Percentiles rank a stretch among this genome's conserved stretches.
phyloP scores from a whole-genome alignment of 2,888 invertebrate genomes.

The Caenorhabditis auriculariae region DNA sequence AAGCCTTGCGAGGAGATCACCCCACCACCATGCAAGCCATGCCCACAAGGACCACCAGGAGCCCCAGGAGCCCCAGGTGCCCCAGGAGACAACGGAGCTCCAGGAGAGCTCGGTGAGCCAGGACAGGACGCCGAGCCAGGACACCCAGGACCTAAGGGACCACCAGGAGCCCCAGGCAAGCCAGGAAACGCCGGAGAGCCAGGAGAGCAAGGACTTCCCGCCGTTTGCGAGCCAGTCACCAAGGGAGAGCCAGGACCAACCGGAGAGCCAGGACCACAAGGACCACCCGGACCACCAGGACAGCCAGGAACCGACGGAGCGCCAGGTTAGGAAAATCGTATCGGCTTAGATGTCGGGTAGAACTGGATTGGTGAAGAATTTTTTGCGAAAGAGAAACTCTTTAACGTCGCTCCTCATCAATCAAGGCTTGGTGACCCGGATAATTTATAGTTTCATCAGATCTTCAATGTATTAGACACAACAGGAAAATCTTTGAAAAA shows the following conservation, averaged over 20 bases:
- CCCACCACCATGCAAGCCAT: slow-evolving; percentile 41
- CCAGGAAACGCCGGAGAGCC: slow-evolving; percentile 42
- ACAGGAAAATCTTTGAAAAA: no score
- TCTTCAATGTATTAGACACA: no score
- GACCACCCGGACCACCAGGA: slow-evolving; percentile 47
- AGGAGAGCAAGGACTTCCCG: slow-evolving; percentile 46
- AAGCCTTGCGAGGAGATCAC: slow-evolving; percentile 53
- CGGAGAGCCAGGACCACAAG: slow-evolving; percentile 41
- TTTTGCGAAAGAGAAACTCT: no score
- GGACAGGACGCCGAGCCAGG: slow-evolving; percentile 52
- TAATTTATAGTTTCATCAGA: no score
- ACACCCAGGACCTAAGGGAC: slow-evolving; percentile 45
- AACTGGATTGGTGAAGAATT: no score
- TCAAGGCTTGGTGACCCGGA: no score
- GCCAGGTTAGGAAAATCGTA: no score
- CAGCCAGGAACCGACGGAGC: slow-evolving; percentile 41
- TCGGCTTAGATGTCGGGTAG: no score
- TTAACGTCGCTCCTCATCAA: no score
- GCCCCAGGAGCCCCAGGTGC: slow-evolving; percentile 38
- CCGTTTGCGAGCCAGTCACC: slow-evolving; percentile 17
- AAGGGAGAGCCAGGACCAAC: slow-evolving; percentile 35
- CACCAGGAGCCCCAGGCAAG: slow-evolving; percentile 39
- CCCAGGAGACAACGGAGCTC: slow-evolving; percentile 46
- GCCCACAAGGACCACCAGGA: slow-evolving; percentile 42
- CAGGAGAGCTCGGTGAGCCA: slow-evolving; percentile 27